Percentiles rank a stretch among this genome's conserved stretches.
phyloP scores from a whole-genome alignment of 2,113 vertebrate species.

The Pachycephala philippinensis region DNA sequence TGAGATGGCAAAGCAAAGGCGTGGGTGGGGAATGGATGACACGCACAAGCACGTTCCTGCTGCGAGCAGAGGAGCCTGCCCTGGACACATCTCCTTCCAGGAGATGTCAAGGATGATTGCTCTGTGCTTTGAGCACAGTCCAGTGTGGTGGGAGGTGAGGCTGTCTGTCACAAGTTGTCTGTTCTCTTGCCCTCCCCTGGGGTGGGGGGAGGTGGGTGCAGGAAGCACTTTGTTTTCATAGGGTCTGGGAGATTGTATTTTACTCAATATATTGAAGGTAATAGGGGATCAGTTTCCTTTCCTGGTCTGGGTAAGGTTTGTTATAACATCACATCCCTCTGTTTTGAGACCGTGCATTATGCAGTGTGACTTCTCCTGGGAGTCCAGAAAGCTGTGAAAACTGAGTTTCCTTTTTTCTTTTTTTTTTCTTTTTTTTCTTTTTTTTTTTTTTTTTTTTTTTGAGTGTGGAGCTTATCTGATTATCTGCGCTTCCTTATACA shows the following conservation, averaged over 20 bases:
- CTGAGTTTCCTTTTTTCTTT: not conserved
- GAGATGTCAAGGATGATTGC: not conserved
- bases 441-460: not conserved
- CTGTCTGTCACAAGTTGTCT: not conserved
- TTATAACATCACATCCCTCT: not conserved
- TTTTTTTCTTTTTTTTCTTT: not conserved
- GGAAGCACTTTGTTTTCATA: not conserved
- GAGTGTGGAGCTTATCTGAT: not conserved
- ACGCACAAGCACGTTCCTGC: accelerated
- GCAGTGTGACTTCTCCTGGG: not conserved
- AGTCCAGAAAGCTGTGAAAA: not conserved
- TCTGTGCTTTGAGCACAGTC: not conserved
- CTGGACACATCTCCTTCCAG: not conserved
- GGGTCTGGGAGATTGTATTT: not conserved
- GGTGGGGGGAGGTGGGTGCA: not conserved
- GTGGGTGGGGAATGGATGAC: not conserved
- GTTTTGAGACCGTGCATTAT: not conserved
- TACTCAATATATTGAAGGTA: not conserved
- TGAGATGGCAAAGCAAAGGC: not conserved
- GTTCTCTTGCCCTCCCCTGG: not conserved
- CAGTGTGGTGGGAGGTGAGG: not conserved
- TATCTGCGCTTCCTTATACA: not conserved
- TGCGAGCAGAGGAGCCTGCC: not conserved
- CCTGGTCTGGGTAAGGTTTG: not conserved
- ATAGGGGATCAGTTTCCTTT: not conserved